Conservation (phyloP, 2,888 invertebrate species). For the Druceiella hillmani region DNA sequence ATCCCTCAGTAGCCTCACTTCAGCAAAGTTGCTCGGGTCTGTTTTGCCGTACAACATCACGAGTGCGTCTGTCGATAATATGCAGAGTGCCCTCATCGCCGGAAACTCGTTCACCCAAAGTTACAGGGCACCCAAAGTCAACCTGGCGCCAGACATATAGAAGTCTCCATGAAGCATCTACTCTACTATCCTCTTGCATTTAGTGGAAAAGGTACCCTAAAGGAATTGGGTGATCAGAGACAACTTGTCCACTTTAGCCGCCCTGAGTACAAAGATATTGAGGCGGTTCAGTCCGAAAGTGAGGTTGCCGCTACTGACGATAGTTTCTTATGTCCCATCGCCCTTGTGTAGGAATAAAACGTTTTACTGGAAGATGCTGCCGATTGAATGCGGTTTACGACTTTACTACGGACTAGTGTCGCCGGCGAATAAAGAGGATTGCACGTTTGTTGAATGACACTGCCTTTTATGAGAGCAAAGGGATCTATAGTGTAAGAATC, state of each 20-base stretch:
- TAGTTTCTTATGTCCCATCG: conserved; percentile 52
- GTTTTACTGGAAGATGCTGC: neutral
- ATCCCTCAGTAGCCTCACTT: conserved; percentile 69
- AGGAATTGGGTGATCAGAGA: conserved; percentile 90
- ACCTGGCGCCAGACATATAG: conserved; percentile 70
- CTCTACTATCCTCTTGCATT: conserved; percentile 93
- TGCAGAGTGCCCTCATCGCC: conserved; percentile 91
- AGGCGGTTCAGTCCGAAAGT: conserved; percentile 57
- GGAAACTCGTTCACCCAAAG: conserved; percentile 90
- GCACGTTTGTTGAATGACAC: too few relatives aligned
- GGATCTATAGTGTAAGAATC: too few relatives aligned
- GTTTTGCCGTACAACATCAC: conserved; percentile 91
- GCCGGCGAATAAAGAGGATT: too few relatives aligned
- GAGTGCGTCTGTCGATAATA: conserved; percentile 93
- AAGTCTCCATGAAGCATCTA: conserved; percentile 95
- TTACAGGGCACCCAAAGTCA: conserved; percentile 89
- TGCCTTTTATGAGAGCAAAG: too few relatives aligned
- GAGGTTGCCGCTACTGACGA: conserved; percentile 45
- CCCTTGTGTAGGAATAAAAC: conserved; percentile 34
- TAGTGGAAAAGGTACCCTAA: conserved; percentile 79
- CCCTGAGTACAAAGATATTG: conserved; percentile 81
- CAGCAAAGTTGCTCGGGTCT: conserved; percentile 74
- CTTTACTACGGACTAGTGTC: too few relatives aligned
- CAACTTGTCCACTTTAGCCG: conserved; percentile 90
- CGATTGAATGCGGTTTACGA: too few relatives aligned